Evolutionary conservation across 2,797 vertebrate genomes (phyloP).

Genomic region (Intellagama lesueurii): DNA sequence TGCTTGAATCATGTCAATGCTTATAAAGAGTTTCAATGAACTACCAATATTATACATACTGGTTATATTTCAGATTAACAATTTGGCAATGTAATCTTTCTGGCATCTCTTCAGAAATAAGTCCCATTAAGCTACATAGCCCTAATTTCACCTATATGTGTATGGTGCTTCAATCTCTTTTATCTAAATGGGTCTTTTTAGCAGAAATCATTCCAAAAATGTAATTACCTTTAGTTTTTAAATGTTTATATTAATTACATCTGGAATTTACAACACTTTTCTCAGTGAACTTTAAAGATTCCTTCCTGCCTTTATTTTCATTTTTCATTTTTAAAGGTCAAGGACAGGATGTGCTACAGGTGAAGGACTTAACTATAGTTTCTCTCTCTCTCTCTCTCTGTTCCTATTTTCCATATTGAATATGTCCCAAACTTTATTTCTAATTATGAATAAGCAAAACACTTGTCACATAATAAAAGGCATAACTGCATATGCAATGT

Average conservation of each 20-base stretch:
- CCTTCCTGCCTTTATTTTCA: slow-evolving; percentile 39
- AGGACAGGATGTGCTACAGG: slow-evolving; percentile 39
- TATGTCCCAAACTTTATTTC: slow-evolving; percentile 52
- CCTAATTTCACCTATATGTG: not conserved
- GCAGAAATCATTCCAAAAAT: not conserved
- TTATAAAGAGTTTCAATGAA: not conserved
- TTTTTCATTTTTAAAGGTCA: slow-evolving; percentile 58
- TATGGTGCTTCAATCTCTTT: not conserved
- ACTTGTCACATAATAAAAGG: slow-evolving; percentile 57
- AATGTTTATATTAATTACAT: slow-evolving; percentile 21
- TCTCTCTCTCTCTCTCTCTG: not conserved
- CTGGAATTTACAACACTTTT: slow-evolving; percentile 29
- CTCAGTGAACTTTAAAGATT: slow-evolving; percentile 49
- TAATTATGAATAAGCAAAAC: slow-evolving; percentile 60
- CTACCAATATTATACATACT: not conserved
- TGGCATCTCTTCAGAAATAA: not conserved
- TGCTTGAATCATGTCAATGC: slow-evolving; percentile 13
- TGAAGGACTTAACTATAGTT: slow-evolving; percentile 49
- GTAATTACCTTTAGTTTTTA: slow-evolving; percentile 4
- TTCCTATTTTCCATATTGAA: slow-evolving; percentile 39
- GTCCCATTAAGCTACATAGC: not conserved
- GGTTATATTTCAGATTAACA: not conserved
- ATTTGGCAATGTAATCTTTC: not conserved
- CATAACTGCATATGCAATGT: slow-evolving; percentile 62
- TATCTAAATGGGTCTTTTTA: not conserved